phyloP scores from a whole-genome alignment of 1,140 invertebrate species.

The Trachelipus rathkii region DNA sequence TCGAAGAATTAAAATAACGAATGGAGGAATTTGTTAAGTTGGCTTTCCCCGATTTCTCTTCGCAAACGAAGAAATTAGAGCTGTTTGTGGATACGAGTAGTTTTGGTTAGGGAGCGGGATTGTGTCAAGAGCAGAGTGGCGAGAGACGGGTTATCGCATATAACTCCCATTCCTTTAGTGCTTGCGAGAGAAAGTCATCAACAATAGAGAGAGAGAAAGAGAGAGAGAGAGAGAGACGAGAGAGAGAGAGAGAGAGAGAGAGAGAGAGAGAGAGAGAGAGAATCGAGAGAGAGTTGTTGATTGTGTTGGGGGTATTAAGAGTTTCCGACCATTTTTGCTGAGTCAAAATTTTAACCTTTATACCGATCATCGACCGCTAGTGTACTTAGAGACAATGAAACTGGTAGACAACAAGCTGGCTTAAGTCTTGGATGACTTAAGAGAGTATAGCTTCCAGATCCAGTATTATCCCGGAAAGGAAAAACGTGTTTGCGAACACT shows the following conservation, averaged over 20 bases:
- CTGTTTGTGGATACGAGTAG: not conserved
- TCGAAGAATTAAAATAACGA: not conserved
- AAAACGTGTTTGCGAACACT: not conserved
- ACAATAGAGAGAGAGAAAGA: constrained; percentile 8
- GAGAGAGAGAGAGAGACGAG: no score
- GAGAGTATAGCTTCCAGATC: not conserved
- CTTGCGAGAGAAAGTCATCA: not conserved
- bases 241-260: no score
- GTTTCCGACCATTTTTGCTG: constrained; percentile 2
- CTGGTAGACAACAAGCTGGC: not conserved
- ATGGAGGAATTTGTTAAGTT: not conserved
- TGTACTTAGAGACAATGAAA: not conserved
- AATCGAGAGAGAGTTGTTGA: no score
- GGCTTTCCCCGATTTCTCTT: not conserved
- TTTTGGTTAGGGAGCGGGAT: not conserved
- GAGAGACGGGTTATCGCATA: constrained; percentile 2
- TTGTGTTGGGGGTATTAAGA: constrained; percentile 3
- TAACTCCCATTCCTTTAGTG: not conserved
- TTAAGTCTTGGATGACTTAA: not conserved
- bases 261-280: no score
- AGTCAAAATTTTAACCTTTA: not conserved
- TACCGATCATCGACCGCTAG: constrained; percentile 1
- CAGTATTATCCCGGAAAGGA: constrained; percentile 1
- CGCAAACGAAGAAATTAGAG: not conserved
- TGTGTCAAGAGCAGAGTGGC: constrained; percentile 14